A percentile compares a stretch with the other conserved stretches of the same genome.
Evolutionary conservation across 92 coral and sea anemone species (phyloP).

Genomic region (Zoanthus gigantus): DNA sequence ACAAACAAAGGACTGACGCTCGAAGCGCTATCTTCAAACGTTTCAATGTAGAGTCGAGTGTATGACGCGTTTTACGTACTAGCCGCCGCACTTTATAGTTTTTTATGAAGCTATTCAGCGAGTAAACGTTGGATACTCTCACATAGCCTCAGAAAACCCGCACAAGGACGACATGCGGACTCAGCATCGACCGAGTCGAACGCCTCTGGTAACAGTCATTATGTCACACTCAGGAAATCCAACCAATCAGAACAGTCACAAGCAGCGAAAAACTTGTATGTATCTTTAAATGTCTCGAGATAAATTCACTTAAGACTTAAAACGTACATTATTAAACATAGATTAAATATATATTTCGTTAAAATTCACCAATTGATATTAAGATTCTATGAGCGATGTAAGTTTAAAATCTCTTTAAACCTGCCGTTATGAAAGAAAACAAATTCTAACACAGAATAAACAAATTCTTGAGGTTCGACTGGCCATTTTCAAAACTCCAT

Average conservation of each 20-base stretch:
- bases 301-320: background rate
- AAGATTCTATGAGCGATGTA: no score
- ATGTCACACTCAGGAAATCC: conserved; percentile 2
- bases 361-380: no score
- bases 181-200: background rate
- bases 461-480: no score
- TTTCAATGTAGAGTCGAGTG: no score
- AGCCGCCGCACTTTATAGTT: background rate
- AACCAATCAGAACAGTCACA: conserved; percentile 21
- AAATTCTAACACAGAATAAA: no score
- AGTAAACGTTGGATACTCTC: conserved; percentile 3
- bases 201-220: background rate
- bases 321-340: background rate
- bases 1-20: no score
- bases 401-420: no score
- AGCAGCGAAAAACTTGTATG: conserved; percentile 13
- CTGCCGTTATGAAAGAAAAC: no score
- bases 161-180: conserved; percentile 13
- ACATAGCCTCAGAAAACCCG: conserved; percentile 16
- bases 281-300: conserved; percentile 20
- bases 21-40: no score
- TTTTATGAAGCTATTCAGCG: background rate
- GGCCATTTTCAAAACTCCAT: no score
- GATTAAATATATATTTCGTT: background rate
- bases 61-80: background rate